Conservation (phyloP, 2,113 vertebrate genomes). For the Synodontis membranacea region DNA sequence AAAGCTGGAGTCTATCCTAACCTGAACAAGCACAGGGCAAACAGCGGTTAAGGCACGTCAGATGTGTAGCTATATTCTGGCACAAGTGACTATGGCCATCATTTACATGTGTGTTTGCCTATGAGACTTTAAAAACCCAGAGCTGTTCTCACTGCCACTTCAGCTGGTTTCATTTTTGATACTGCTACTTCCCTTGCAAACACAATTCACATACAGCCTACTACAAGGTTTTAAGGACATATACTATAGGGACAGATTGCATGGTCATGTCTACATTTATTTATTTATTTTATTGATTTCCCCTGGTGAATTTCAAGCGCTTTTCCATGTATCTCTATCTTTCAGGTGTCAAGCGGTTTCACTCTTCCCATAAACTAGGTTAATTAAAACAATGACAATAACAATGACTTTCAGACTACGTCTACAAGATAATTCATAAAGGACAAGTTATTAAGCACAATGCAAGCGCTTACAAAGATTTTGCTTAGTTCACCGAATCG, state of each 20-base stretch:
- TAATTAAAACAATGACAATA: not conserved
- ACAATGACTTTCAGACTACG: not conserved
- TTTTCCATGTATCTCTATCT: not conserved
- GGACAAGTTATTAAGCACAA: not conserved
- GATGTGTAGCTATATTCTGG: not conserved
- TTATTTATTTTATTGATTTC: not conserved
- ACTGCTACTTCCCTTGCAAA: not conserved
- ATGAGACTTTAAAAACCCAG: not conserved
- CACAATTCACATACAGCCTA: not conserved
- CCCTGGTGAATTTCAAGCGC: not conserved
- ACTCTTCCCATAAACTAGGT: not conserved
- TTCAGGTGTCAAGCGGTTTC: not conserved
- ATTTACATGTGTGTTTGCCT: slow-evolving; percentile 7
- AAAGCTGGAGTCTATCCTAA: not conserved
- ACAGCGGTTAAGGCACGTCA: not conserved
- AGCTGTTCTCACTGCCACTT: not conserved
- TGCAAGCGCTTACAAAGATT: not conserved
- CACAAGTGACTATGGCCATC: not conserved
- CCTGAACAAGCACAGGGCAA: not conserved
- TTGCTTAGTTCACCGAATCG: not conserved
- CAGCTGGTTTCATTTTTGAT: too few relatives aligned
- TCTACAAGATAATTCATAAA: not conserved
- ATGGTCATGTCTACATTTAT: not conserved
- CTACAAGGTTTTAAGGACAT: not conserved
- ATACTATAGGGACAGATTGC: not conserved